These are phyloP conservation scores for Notarius lentiginosus DNA, from an alignment of 2,113 vertebrate genomes.

Conservation along the genomic window DNA sequence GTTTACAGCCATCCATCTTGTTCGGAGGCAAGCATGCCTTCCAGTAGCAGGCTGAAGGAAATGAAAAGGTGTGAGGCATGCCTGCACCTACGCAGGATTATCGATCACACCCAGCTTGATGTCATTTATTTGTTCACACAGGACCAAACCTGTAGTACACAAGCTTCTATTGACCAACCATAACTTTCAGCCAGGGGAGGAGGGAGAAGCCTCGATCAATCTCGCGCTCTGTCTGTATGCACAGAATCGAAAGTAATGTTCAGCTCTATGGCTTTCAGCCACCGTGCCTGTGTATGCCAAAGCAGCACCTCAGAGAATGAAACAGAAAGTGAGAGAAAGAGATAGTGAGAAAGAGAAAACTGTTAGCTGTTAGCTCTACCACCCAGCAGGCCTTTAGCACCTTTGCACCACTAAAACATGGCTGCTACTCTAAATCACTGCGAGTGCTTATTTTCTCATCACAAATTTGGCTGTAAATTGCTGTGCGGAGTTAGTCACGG, in stretches of 20 bases:
- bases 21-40: slow-evolving; percentile 36
- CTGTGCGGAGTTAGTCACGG: neutral
- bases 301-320: slow-evolving; percentile 37
- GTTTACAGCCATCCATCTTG: slow-evolving; percentile 42
- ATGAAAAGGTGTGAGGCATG: slow-evolving; percentile 9
- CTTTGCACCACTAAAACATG: slow-evolving; percentile 30
- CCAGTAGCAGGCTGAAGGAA: slow-evolving; percentile 9
- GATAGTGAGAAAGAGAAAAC: slow-evolving; percentile 44
- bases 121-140: slow-evolving; percentile 53
- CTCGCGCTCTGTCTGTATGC: slow-evolving; percentile 26
- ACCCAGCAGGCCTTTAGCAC: slow-evolving; percentile 42
- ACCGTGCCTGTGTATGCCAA: slow-evolving; percentile 43
- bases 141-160: slow-evolving; percentile 51
- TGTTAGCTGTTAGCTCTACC: slow-evolving; percentile 47
- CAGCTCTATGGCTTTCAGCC: slow-evolving; percentile 57
- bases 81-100: slow-evolving; percentile 20
- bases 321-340: slow-evolving; percentile 20
- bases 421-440: slow-evolving; percentile 37
- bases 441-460: slow-evolving; percentile 28
- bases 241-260: slow-evolving; percentile 60
- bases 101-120: slow-evolving; percentile 42
- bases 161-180: slow-evolving; percentile 49
- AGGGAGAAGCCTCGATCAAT: slow-evolving; percentile 50
- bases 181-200: slow-evolving; percentile 23
- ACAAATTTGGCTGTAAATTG: slow-evolving; percentile 41